Percentiles rank a stretch among this genome's conserved stretches.
phyloP scores from a whole-genome alignment of 2,888 invertebrate genomes.

The Meandrusa payeni region DNA sequence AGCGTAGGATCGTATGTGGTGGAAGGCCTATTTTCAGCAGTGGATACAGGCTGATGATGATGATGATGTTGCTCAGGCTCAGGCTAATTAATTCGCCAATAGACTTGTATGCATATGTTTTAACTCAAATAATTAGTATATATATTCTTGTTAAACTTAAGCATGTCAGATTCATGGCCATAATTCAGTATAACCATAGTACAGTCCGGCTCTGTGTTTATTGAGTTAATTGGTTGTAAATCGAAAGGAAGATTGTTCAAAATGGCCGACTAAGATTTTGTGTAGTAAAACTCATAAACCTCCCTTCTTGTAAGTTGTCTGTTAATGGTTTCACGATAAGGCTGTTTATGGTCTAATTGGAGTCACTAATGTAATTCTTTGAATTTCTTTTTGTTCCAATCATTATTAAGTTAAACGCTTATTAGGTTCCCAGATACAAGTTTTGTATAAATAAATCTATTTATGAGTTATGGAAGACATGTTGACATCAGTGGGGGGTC shows the following conservation, averaged over 20 bases:
- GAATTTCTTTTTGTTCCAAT: slow-evolving; percentile 56
- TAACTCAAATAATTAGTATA: no score
- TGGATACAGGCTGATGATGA: no score
- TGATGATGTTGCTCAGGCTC: no score
- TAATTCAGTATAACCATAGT: slow-evolving; percentile 35
- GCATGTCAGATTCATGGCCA: slow-evolving; percentile 12
- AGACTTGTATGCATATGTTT: no score
- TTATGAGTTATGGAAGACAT: neutral
- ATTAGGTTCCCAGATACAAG: slow-evolving; percentile 34
- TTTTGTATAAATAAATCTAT: slow-evolving; percentile 24
- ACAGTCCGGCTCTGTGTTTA: slow-evolving; percentile 62
- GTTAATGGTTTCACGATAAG: slow-evolving; percentile 72
- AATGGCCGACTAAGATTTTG: slow-evolving; percentile 71
- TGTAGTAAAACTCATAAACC: slow-evolving; percentile 78
- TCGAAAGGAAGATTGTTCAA: slow-evolving; percentile 64
- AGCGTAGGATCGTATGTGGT: no score
- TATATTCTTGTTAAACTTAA: no score
- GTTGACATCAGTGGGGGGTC: slow-evolving; percentile 11
- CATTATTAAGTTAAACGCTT: slow-evolving; percentile 71
- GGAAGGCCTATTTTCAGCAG: no score
- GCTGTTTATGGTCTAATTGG: slow-evolving; percentile 72
- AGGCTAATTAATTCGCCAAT: no score
- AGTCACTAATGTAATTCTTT: slow-evolving; percentile 49
- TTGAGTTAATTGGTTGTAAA: slow-evolving; percentile 76
- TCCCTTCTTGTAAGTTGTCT: slow-evolving; percentile 64